Conservation (phyloP, 2,113 vertebrate species). For the Rhabdornis inornatus region DNA sequence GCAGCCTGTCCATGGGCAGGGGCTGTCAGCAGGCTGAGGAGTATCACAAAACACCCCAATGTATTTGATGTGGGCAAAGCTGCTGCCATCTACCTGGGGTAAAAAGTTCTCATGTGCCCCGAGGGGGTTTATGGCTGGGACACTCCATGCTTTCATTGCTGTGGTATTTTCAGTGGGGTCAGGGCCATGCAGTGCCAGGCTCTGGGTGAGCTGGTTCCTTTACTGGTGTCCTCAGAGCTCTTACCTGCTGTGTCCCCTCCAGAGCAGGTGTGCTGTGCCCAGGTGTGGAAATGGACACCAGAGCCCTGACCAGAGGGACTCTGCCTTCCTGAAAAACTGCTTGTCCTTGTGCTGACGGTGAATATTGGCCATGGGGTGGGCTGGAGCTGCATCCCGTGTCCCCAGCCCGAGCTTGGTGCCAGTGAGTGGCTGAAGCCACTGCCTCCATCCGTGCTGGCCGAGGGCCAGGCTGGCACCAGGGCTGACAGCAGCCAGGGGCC, state of each 20-base stretch:
- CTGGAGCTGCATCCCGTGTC: not conserved
- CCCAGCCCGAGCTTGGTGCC: not conserved
- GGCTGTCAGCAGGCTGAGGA: fast-evolving
- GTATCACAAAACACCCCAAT: fast-evolving
- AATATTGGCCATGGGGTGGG: not conserved
- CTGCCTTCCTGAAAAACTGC: not conserved
- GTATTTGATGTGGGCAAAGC: not conserved
- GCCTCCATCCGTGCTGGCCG: conserved; percentile 34
- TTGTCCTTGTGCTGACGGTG: not conserved
- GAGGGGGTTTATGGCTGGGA: not conserved
- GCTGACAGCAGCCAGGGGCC: conserved; percentile 66
- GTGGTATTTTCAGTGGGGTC: not conserved
- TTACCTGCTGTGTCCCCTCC: fast-evolving
- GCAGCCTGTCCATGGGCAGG: not conserved
- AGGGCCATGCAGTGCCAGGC: not conserved
- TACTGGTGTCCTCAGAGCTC: fast-evolving
- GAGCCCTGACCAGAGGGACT: not conserved
- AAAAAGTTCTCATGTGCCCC: not conserved
- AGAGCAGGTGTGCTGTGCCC: fast-evolving
- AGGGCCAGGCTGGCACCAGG: conserved; percentile 63
- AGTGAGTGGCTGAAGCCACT: conserved; percentile 44
- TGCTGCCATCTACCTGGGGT: not conserved
- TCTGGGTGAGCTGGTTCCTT: fast-evolving
- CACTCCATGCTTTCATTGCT: fast-evolving
- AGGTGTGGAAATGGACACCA: not conserved